Evolutionary conservation across 2,888 invertebrate genomes (phyloP).

Genomic region (Plagodis dolabraria): DNA sequence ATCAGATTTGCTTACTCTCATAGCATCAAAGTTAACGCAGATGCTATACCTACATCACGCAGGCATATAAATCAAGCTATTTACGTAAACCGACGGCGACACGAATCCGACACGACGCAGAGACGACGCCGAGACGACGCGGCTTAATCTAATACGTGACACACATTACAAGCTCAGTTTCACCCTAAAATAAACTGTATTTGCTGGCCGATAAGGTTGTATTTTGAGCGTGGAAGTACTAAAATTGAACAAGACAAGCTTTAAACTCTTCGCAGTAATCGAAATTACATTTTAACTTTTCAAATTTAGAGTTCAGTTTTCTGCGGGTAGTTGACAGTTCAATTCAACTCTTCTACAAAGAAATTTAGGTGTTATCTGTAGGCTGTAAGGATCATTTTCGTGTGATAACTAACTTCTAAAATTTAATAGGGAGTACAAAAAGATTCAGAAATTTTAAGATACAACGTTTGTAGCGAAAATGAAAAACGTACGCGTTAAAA

Average conservation of each 20-base stretch:
- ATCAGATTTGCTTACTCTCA: too few species aligned
- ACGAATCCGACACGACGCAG: slow-evolving; percentile 12
- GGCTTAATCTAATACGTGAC: slow-evolving; percentile 36
- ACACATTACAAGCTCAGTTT: slow-evolving; percentile 6
- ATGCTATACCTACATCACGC: background rate
- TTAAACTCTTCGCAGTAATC: background rate
- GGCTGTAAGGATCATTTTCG: background rate
- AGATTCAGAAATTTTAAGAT: slow-evolving; percentile 16
- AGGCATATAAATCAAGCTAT: slow-evolving; percentile 9
- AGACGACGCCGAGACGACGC: slow-evolving; percentile 14
- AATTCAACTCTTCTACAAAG: background rate
- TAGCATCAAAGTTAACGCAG: too few species aligned
- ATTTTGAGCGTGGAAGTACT: background rate
- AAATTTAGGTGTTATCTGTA: background rate
- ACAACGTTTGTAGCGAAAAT: slow-evolving; percentile 12
- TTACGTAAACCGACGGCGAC: slow-evolving; percentile 13
- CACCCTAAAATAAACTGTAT: slow-evolving; percentile 1
- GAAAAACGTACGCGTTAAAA: slow-evolving; percentile 19
- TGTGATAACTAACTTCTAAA: background rate
- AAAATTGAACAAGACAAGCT: slow-evolving; percentile 3
- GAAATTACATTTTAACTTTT: slow-evolving; percentile 10
- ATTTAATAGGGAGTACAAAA: slow-evolving; percentile 9
- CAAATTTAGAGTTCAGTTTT: slow-evolving; percentile 13
- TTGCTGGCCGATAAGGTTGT: background rate
- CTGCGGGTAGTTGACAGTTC: slow-evolving; percentile 6